Percentiles rank a stretch among this genome's conserved stretches.
phyloP scores from a whole-genome alignment of 2,113 vertebrate genomes.

The Poeciliopsis turrubarensis region DNA sequence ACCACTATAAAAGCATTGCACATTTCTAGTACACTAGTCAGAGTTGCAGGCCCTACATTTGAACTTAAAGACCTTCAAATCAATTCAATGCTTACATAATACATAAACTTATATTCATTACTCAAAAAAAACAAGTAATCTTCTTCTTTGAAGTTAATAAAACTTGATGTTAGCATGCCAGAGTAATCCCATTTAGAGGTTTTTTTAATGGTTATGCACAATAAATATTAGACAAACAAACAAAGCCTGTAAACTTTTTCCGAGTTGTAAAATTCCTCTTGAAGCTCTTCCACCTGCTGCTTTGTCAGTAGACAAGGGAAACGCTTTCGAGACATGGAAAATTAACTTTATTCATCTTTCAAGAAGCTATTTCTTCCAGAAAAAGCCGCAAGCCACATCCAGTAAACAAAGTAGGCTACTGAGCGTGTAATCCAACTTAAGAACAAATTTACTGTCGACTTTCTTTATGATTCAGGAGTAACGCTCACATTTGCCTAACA shows the following conservation, averaged over 20 bases:
- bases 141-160: background rate
- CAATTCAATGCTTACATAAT: background rate
- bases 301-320: constrained; percentile 31
- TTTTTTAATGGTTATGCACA: background rate
- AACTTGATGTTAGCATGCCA: background rate
- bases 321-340: constrained; percentile 17
- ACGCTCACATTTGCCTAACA: constrained; percentile 38
- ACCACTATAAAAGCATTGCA: background rate
- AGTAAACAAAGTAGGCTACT: constrained; percentile 44
- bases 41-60: background rate
- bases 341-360: constrained; percentile 43
- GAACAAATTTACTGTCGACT: constrained; percentile 38
- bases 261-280: background rate
- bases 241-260: background rate
- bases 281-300: constrained; percentile 3
- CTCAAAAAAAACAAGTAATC: background rate
- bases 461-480: constrained; percentile 44
- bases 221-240: background rate
- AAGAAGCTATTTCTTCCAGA: constrained; percentile 38
- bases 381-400: constrained; percentile 34
- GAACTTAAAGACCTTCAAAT: background rate
- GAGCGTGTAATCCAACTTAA: constrained; percentile 51
- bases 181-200: background rate
- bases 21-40: background rate
- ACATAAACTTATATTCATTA: background rate